Base-by-base conservation (phyloP, 2,113 vertebrate genomes). In the Haplotaxodon microlepis region DNA sequence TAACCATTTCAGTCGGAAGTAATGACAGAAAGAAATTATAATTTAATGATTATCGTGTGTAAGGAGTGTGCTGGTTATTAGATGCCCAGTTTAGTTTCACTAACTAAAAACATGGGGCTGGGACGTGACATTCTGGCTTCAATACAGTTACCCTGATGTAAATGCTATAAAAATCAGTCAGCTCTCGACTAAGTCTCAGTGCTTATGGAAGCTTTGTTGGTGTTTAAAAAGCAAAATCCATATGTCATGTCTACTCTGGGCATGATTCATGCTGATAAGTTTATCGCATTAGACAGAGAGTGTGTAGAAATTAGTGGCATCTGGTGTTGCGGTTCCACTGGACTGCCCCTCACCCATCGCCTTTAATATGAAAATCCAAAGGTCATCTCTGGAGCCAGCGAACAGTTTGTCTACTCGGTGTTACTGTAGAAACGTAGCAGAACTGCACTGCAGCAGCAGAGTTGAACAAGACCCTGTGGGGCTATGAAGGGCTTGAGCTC, bases 281-380 rank as follows among this genome's bases (percentile, higher is more conserved):
- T 50, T 76, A 47, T 76, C 3, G 1, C 45, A 31, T 50, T 4
- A 78, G 24, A 78, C 24, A 47, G 7, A 31, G 9, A 29, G 42
- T 5, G 69, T 73, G 24, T 47, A 47, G 69, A 45, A 76, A 76
- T 16, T 29, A 45, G 40, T 47, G 16, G 40, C 69, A 76, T 76
- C 40, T 76, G 21, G 21, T 7, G 9, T 5, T 29, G 69, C 4
- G 5, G 38, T 12, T 76, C 14, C 42, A 50, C 24, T 2, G 24
- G 24, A 47, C 21, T 45, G 40, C 9, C 21, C 21, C 21, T 45
- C 21, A 11, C 1, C 0, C 69, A 7, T 73, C 5, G 1, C 38
- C 14, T 76, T 76, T 47, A 76, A 19, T 19, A 76, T 76, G 24
- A 50, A 76, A 76, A 50, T 76, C 16, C 71, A 76, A 76, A 76